Conservation (phyloP, 2,113 vertebrate genomes). For the Aphelocoma coerulescens region DNA sequence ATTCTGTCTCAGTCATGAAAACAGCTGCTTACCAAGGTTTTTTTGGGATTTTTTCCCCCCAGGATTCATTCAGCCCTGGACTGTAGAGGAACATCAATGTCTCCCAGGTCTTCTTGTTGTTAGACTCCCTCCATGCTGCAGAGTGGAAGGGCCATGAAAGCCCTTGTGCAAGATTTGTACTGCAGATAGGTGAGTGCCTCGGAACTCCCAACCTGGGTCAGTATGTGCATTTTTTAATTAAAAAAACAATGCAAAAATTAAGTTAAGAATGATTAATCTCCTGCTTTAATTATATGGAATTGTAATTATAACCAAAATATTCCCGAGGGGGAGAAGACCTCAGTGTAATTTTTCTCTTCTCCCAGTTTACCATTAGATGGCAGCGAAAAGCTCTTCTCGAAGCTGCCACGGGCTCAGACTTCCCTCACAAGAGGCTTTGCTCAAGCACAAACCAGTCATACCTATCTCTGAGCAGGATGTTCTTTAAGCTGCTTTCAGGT, state of each 20-base stretch:
- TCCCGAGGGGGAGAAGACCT: rapidly evolving
- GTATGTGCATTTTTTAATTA: not conserved
- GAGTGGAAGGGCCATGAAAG: not conserved
- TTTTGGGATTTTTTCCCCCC: not conserved
- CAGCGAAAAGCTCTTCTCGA: not conserved
- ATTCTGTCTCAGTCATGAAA: not conserved
- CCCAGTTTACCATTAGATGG: conserved; percentile 29
- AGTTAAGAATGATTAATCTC: not conserved
- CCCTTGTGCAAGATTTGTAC: not conserved
- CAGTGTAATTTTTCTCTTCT: not conserved
- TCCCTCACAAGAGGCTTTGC: not conserved
- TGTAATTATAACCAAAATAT: not conserved
- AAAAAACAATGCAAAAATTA: not conserved
- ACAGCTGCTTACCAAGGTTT: not conserved
- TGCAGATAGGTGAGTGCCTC: not conserved
- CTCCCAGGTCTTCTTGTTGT: not conserved
- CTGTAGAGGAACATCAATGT: not conserved
- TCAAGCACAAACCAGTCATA: no score
- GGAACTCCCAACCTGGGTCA: not conserved
- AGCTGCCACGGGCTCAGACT: not conserved
- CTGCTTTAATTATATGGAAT: not conserved
- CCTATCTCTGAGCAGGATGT: rapidly evolving
- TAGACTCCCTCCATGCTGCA: not conserved
- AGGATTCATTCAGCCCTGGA: not conserved
- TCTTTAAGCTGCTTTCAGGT: not conserved